Percentiles rank a stretch among this genome's conserved stretches.
These are phyloP conservation scores for Pipa parva DNA, from an alignment of 2,113 vertebrate species.

Conservation along the genomic window DNA sequence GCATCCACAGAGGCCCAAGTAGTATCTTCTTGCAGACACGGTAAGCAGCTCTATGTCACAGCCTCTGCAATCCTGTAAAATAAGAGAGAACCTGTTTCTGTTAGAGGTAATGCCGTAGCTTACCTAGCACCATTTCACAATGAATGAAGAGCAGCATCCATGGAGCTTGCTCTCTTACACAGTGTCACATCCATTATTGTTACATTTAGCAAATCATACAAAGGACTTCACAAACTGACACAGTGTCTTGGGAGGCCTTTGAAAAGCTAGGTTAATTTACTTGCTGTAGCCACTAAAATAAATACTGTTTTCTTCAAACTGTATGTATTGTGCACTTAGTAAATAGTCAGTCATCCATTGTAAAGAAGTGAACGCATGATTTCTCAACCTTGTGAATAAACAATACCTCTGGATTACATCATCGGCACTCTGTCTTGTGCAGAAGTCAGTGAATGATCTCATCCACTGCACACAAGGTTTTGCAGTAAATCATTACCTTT, in stretches of 20 bases:
- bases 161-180: no score
- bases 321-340: no score
- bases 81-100: background rate
- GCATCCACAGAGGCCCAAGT: background rate
- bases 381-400: conserved; percentile 23
- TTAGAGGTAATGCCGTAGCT: background rate
- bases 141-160: background rate
- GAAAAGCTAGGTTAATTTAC: no score
- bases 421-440: conserved; percentile 18
- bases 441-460: conserved; percentile 29
- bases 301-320: no score
- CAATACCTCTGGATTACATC: conserved; percentile 25
- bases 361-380: background rate
- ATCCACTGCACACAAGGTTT: conserved; percentile 5
- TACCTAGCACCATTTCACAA: background rate
- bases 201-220: no score
- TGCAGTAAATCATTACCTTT: conserved; percentile 36
- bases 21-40: background rate
- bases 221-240: no score
- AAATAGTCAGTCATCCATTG: background rate
- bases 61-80: background rate
- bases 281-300: no score
- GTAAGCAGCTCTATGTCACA: background rate
- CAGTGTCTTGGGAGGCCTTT: no score
- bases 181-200: no score